Base-by-base conservation (phyloP, 2,888 invertebrate species). In the Beris chalybata region DNA sequence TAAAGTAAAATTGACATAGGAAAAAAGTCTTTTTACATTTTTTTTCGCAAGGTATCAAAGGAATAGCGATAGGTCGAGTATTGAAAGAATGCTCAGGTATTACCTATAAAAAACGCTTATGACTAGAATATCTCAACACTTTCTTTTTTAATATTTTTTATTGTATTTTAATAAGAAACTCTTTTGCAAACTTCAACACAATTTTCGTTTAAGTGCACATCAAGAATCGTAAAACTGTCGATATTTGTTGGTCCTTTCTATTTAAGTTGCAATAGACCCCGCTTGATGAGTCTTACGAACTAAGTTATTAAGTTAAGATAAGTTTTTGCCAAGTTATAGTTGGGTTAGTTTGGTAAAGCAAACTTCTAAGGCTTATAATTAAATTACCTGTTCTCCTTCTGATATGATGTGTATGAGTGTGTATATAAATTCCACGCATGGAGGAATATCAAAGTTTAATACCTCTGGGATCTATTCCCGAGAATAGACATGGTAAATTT, bases 401-500 rank as follows among this genome's bases (percentile, higher is more conserved):
- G 45, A 44, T 58, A 45, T 45, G 38, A 38, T 38, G 38, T 9
- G 38, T 9, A 38, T 38, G 38, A 1, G 38, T 9, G 9, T 9
- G 9, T 38, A 7, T 9, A 38, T 38, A 38, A 38, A 9, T 38
- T 38, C 38, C 38, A 7, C 38, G 38, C 5, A 52, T 5, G 38
- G 38, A 31, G 3, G 58, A 48, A 50, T 30, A 52, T 52, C 61
- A 58, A 68, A 68, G 65, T 61, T 61, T 68, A 48, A 61, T 65
- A 38, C 68, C 56, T 61, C 22, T 3, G 68, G 61, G 67, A 67
- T 30, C 65, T 65, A 59, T 67, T 67, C 65, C 67, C 64, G 38
- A 61, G 68, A 65, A 65, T 52, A 61, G 50, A 59, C 44, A 68
- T 56, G 56, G 56, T 68, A 68, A 38, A 68, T 68, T 68, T 65